These are phyloP conservation scores for Meteorus cinctellus DNA, from an alignment of 2,888 invertebrate genomes.

Conservation along the genomic window DNA sequence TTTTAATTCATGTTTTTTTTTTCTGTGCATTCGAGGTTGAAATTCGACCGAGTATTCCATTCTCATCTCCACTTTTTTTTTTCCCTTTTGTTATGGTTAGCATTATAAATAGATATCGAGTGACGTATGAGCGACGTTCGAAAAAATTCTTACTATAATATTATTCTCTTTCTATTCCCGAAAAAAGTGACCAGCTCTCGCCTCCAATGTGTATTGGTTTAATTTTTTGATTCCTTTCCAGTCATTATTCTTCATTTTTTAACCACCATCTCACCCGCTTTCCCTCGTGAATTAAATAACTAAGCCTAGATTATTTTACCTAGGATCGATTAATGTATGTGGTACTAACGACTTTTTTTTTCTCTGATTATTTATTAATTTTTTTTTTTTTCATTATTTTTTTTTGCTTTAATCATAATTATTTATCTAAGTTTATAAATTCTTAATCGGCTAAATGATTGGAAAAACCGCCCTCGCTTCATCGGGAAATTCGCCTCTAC, in stretches of 20 bases:
- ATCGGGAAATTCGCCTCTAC: conserved; percentile 1
- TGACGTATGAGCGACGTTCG: conserved; percentile 46
- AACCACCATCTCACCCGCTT: conserved; percentile 4
- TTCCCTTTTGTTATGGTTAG: conserved; percentile 6
- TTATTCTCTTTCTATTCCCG: background rate
- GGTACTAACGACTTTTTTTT: conserved; percentile 29
- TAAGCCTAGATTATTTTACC: conserved; percentile 36
- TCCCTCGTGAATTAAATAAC: conserved; percentile 18
- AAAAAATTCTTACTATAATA: conserved; percentile 36
- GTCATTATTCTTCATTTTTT: conserved; percentile 17
- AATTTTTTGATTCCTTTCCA: conserved; percentile 24
- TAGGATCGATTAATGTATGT: conserved; percentile 42
- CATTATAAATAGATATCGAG: conserved; percentile 44
- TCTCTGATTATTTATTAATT: conserved; percentile 13
- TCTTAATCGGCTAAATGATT: conserved; percentile 45
- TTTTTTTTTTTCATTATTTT: conserved; percentile 7
- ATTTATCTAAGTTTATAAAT: conserved; percentile 40
- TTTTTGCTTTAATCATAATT: conserved; percentile 29
- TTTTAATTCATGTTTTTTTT: conserved; percentile 19
- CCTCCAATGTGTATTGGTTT: too few species aligned
- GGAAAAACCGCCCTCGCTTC: conserved; percentile 39
- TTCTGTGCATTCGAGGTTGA: conserved; percentile 34
- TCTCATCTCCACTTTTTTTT: background rate
- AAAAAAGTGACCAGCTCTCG: too few species aligned
- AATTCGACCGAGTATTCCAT: conserved; percentile 27